A percentile compares a stretch with the other conserved stretches of the same genome.
phyloP scores from a whole-genome alignment of 2,113 vertebrate species.

The Spheniscus mendiculus region DNA sequence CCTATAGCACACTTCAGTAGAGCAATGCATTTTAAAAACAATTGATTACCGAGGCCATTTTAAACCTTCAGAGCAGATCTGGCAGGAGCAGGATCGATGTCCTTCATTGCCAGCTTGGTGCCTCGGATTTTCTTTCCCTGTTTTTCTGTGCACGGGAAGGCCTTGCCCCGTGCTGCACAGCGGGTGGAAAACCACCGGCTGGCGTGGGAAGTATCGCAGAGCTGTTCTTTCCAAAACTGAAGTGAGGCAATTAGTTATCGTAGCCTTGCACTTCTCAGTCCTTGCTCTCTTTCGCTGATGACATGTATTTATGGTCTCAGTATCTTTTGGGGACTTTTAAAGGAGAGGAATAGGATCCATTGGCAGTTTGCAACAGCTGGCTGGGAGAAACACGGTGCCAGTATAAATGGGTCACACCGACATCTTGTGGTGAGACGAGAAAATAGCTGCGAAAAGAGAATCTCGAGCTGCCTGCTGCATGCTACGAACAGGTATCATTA shows the following conservation, averaged over 20 bases:
- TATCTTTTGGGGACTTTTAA: fast-evolving
- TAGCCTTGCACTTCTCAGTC: neutral
- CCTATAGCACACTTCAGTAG: fast-evolving
- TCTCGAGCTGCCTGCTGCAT: fast-evolving
- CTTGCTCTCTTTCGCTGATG: neutral
- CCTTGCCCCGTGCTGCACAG: fast-evolving
- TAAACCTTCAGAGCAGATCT: neutral
- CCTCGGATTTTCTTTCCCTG: neutral
- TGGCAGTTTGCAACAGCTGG: too few relatives aligned
- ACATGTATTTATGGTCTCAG: fast-evolving
- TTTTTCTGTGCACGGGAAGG: fast-evolving
- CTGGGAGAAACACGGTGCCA: neutral
- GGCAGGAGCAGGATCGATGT: neutral
- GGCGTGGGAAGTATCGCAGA: neutral
- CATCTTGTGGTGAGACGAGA: neutral
- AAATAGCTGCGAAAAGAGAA: neutral
- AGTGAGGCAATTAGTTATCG: neutral
- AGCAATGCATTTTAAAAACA: neutral
- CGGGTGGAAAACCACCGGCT: neutral
- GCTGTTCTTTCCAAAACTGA: neutral
- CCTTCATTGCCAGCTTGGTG: neutral
- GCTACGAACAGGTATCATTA: fast-evolving
- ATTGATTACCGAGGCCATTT: neutral
- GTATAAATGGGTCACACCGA: neutral
- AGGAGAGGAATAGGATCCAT: too few relatives aligned